Percentiles rank a stretch among this genome's conserved stretches.
These are phyloP conservation scores for Melieria omissa DNA, from an alignment of 2,888 invertebrate species.

Conservation along the genomic window DNA sequence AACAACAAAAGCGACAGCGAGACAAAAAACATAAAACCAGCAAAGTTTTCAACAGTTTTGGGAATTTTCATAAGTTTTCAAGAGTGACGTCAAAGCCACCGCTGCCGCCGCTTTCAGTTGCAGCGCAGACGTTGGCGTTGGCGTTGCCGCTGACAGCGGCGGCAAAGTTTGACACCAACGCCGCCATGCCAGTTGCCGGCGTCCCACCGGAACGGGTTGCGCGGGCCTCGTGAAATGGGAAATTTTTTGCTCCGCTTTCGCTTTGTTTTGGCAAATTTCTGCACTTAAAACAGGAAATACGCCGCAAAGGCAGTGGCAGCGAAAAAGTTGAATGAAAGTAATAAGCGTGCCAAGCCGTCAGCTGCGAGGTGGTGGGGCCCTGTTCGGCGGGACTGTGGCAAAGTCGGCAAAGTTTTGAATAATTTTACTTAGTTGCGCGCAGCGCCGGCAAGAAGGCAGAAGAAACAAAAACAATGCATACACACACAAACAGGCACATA, in stretches of 20 bases:
- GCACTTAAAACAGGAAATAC: slow-evolving; percentile 35
- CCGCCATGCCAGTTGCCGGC: not conserved
- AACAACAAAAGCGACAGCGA: not conserved
- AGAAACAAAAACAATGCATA: slow-evolving; percentile 19
- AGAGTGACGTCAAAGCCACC: slow-evolving; percentile 28
- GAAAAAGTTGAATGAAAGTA: slow-evolving; percentile 29
- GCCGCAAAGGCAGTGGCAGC: slow-evolving; percentile 28
- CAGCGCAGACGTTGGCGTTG: slow-evolving; percentile 5
- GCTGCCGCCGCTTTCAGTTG: not conserved
- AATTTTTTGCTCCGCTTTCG: not conserved
- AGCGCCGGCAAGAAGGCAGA: slow-evolving; percentile 43
- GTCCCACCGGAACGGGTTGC: not conserved
- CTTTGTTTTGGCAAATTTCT: slow-evolving; percentile 34
- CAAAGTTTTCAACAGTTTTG: slow-evolving; percentile 29
- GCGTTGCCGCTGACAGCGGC: slow-evolving; percentile 27
- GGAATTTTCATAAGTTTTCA: slow-evolving; percentile 35
- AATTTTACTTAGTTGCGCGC: slow-evolving; percentile 48
- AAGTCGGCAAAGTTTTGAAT: slow-evolving; percentile 52
- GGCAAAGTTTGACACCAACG: slow-evolving; percentile 41
- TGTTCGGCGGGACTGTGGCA: slow-evolving; percentile 31
- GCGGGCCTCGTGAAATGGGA: too few relatives aligned
- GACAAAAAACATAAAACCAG: not conserved
- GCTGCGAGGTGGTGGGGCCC: not conserved
- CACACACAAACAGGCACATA: slow-evolving; percentile 24
- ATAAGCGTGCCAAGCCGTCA: slow-evolving; percentile 26